Evolutionary conservation across 1,140 invertebrate genomes (phyloP), one percentile per base, ranked within the genome.

Genomic region (Eubasilissa regina): DNA sequence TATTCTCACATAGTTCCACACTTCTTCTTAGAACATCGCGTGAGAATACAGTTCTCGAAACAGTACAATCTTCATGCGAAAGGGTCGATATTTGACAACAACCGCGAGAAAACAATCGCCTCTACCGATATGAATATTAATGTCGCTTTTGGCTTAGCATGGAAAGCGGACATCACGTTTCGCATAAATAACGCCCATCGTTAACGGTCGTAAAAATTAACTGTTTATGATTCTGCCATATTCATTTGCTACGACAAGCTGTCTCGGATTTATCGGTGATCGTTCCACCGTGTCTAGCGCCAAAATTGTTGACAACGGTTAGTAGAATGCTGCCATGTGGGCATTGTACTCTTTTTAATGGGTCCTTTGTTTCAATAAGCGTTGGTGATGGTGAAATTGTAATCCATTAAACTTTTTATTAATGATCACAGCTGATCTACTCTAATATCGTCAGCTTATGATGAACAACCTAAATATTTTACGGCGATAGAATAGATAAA

Each of bases 91-190:
- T 35, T 35, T 35, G 25, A 35, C 3, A 64, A 64, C 25, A 12
- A 25, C 13, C 7, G 3, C 6, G 25, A 64, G 60, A 35, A 25
- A 64, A 64, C 19, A 25, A 19, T 25, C 19, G 13, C n/a, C 10
- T 35, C 17, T 35, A 15, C 21, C 10, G 1, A 19, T 25, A 60
- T 25, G 60, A 43, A 43, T 64, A 25, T 25, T 35, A 64, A 25
- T 47, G 47, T 21, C 8, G 15, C 1, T 80, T 80, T 75, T 75
- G 43, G 60, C 60, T 75, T 66, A 51, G 13, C 25, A 75, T 72
- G 79, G 74, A 68, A 72, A 77, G 47, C 79, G 79, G 79, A 80
- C 73, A 80, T 80, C 79, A 76, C 79, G 79, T 76, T 43, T 76
- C 74, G 74, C 74, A 76, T 76, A 58, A 60, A 68, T 75, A 68